Evolutionary conservation across 2,888 invertebrate genomes (phyloP), one percentile per base, ranked within the genome.

Genomic region (Mesorhabditis sp.): DNA sequence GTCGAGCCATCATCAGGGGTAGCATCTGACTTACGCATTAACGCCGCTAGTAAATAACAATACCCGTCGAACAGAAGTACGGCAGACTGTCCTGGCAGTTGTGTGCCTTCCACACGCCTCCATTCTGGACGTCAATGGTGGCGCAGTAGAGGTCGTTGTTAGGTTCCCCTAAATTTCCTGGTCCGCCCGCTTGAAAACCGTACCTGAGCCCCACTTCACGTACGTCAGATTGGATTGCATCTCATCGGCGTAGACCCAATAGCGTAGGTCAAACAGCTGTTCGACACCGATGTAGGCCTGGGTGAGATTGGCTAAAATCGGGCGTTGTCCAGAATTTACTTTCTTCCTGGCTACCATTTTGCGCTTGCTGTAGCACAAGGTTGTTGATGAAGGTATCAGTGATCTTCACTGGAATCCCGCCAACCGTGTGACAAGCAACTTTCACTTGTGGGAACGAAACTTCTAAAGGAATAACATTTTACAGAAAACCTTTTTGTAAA

Each of bases 101-200:
- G 7, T n/a, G 7, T 50, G 58, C n/a, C 58, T 13, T 50, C 58
- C 58, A 50, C 7, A 13, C 7, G 58, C 58, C 58, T 13, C 58
- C 58, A 10, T 10, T 50, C n/a, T 10, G n/a, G 10, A n/a, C 7
- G 58, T 50, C n/a, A 10, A 50, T 50, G 10, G 58, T n/a, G 10
- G 58, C 58, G n/a, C 58, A 50, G n/a, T 50, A 50, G 58, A 13
- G 7, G 10, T 50, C 10, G n/a, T 50, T 50, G 58, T 50, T 50
- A n/a, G 58, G 58, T n/a, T 50, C 58, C 7, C n/a, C 58, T 50
- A n/a, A n/a, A 50, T 50, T 50, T 50, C 58, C 58, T 50, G n/a
- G n/a, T n/a, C n/a, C n/a, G 58, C 58, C 7, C 58, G n/a, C 58
- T n/a, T 50, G 10, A n/a, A 50, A 50, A 50, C 58, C n/a, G 58